phyloP scores from a whole-genome alignment of 2,113 vertebrate genomes.

The Mus spicilegus region DNA sequence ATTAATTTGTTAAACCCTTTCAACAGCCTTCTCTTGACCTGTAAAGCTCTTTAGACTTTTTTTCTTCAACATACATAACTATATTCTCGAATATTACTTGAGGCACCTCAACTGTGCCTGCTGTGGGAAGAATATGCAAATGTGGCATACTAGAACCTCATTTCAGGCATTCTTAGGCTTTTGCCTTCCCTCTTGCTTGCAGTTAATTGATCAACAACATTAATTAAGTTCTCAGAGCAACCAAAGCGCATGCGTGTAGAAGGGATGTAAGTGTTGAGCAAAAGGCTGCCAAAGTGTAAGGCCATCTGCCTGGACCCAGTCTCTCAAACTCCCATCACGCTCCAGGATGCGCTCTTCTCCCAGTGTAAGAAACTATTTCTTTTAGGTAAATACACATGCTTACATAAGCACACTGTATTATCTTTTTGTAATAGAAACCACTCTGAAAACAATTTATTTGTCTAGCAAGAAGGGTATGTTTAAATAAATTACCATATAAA shows the following conservation, averaged over 20 bases:
- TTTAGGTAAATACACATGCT: not conserved
- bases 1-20: not conserved
- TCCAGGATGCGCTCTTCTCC: not conserved
- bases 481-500: constrained; percentile 9
- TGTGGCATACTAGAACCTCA: not conserved
- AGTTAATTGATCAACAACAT: not conserved
- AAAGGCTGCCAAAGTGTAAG: not conserved
- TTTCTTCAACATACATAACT: not conserved
- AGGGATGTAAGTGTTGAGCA: not conserved
- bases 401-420: not conserved
- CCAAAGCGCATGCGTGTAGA: not conserved
- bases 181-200: not conserved
- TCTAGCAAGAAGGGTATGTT: not conserved
- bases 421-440: not conserved
- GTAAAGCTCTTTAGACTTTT: constrained; percentile 3
- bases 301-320: not conserved
- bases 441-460: constrained; percentile 10
- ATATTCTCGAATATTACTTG: not conserved
- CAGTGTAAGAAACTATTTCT: not conserved
- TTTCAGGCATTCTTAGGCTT: constrained; percentile 6
- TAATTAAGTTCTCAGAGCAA: constrained; percentile 22
- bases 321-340: not conserved
- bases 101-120: not conserved
- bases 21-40: constrained; percentile 31
- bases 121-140: not conserved